These are phyloP conservation scores for Pseudomyrmex pallidus DNA, from an alignment of 1,140 invertebrate species.

Conservation along the genomic window DNA sequence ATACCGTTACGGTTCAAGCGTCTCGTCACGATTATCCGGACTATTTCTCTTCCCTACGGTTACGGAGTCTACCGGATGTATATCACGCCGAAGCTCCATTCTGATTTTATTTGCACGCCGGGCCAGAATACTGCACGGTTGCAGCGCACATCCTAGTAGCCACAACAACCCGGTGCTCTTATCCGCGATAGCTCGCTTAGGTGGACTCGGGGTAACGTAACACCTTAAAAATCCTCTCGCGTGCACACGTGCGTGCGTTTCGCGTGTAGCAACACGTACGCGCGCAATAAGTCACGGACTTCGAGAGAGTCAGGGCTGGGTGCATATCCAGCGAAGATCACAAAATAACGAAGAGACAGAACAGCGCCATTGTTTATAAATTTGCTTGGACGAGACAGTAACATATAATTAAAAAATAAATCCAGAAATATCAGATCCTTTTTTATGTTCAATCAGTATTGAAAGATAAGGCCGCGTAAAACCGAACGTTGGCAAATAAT, in stretches of 20 bases:
- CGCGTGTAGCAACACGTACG: constrained; percentile 19
- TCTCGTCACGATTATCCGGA: not conserved
- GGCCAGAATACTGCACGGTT: not conserved
- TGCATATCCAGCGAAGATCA: constrained; percentile 13
- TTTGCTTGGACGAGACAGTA: too few species aligned
- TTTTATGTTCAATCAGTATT: too few species aligned
- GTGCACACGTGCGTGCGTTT: constrained; percentile 28
- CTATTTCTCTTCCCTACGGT: not conserved
- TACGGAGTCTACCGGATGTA: not conserved
- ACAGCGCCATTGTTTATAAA: not conserved
- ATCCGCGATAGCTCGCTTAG: constrained; percentile 56
- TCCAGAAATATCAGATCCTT: too few species aligned
- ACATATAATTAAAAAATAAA: too few species aligned
- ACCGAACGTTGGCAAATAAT: too few species aligned
- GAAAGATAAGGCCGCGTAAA: too few species aligned
- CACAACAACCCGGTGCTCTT: constrained; percentile 37
- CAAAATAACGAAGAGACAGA: not conserved
- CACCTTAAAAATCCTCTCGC: constrained; percentile 57
- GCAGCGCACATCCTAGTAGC: constrained; percentile 14
- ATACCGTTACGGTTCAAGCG: not conserved
- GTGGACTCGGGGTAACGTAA: constrained; percentile 62
- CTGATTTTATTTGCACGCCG: constrained; percentile 17
- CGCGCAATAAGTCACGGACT: constrained; percentile 5
- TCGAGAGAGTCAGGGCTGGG: constrained; percentile 38
- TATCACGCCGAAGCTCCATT: not conserved